Percentiles rank a stretch among this genome's conserved stretches.
phyloP scores from a whole-genome alignment of 2,797 vertebrate species.

The Buphagus erythrorhynchus region DNA sequence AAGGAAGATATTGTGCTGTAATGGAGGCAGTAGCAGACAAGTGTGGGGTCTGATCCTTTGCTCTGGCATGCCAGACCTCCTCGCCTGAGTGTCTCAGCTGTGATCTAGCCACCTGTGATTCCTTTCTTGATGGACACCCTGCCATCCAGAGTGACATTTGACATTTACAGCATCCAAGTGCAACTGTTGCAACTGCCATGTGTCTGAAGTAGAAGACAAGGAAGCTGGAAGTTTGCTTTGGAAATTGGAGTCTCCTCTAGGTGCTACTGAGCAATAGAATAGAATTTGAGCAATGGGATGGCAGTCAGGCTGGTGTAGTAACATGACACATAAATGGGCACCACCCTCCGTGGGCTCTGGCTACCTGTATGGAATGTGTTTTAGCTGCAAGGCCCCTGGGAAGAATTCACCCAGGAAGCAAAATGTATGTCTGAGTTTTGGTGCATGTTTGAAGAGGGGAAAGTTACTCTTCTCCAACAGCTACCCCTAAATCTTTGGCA shows the following conservation, averaged over 20 bases:
- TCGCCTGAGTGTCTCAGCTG: not conserved
- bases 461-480: not conserved
- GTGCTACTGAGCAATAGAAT: constrained; percentile 5
- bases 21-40: not conserved
- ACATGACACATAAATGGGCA: not conserved
- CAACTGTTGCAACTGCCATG: constrained; percentile 6
- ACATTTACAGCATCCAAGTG: constrained; percentile 51
- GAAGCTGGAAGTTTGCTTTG: constrained; percentile 65
- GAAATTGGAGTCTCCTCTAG: constrained; percentile 17
- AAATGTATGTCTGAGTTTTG: not conserved
- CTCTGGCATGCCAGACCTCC: not conserved
- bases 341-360: accelerated
- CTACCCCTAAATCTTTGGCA: not conserved
- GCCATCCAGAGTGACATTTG: constrained; percentile 52
- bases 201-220: constrained; percentile 29
- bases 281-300: not conserved
- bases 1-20: not conserved
- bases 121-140: constrained; percentile 12
- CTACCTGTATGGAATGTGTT: not conserved
- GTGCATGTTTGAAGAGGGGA: not conserved
- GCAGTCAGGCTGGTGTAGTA: not conserved
- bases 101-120: not conserved
- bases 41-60: not conserved
- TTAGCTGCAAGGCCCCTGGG: not conserved
- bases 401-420: not conserved